Base-by-base conservation (phyloP, 2,888 invertebrate genomes). In the Watsonalla cultraria region DNA sequence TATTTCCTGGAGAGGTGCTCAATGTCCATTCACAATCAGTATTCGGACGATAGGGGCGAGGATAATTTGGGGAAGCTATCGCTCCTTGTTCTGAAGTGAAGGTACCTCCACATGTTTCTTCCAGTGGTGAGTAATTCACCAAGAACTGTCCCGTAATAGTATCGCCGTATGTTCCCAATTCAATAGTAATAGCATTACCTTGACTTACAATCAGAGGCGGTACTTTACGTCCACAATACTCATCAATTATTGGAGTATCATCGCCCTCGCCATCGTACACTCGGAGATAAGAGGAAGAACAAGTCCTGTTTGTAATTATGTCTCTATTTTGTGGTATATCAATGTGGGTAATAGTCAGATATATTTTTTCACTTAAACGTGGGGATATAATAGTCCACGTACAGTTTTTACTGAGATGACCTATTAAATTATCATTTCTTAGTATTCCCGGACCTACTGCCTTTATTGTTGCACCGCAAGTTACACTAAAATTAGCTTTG, bases 11-110 rank as follows among this genome's bases (percentile, higher is more conserved):
- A 24, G 90, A 84, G 45, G 89, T 84, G 39, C 63, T 73, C 53
- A 88, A 62, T 45, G 68, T 72, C 97, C 97, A 98, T 61, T 93
- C 92, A 75, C 98, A 98, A 67, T 95, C 93, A 0, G 94, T 90
- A 61, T 92, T 92, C 34, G 91, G 87, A 6, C 92, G 91, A 80
- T 97, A 97, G 0, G 93, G 86, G 55, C 92, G 90, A 0, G 98
- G 98, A 83, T 97, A 98, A 74, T 95, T 94, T 0, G 98, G 98
- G 0, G 98, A 97, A 5, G 93, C 93, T 52, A 98, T 94, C 2
- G 93, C 92, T 0, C 98, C 98, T 50, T 90, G 90, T 54, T 94
- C 93, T 5, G 94, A 91, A 0, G 87, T 93, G 51, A 98, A 74
- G 7, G 82, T 86, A 0, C 97, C 98, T n/a, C 98, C 98, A 82